A percentile compares a stretch with the other conserved stretches of the same genome.
phyloP scores from a whole-genome alignment of 2,113 vertebrate genomes.

The Amblyopsis rosae region DNA sequence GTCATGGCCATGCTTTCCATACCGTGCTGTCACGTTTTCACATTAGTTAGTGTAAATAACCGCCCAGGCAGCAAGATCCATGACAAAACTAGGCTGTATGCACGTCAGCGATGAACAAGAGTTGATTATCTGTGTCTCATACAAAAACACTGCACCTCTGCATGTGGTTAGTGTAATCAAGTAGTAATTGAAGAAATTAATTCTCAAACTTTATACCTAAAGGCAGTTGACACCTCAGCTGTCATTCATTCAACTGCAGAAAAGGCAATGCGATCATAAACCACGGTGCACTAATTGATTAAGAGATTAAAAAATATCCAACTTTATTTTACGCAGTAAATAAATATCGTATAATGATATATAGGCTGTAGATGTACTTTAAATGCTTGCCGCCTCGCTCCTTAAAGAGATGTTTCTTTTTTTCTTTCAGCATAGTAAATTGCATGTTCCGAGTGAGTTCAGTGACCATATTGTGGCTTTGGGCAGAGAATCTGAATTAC shows the following conservation, averaged over 20 bases:
- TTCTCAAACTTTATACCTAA: background rate
- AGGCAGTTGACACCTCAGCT: too few relatives aligned
- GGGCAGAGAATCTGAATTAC: constrained; percentile 68
- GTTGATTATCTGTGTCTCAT: constrained; percentile 34
- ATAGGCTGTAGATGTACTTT: constrained; percentile 15
- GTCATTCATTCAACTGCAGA: too few relatives aligned
- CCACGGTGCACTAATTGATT: too few relatives aligned
- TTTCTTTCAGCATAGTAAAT: constrained; percentile 54
- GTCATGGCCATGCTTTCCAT: too few relatives aligned
- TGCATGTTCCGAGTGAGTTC: constrained; percentile 65
- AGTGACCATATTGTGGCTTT: constrained; percentile 75
- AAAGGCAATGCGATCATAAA: too few relatives aligned
- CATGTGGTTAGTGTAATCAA: background rate
- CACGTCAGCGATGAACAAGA: constrained; percentile 36
- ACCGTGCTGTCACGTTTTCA: too few relatives aligned
- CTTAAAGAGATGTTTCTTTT: background rate
- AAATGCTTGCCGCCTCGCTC: constrained; percentile 7
- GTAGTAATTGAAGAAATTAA: background rate
- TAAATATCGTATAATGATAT: background rate
- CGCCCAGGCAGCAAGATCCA: too few relatives aligned
- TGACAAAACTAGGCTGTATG: constrained; percentile 3
- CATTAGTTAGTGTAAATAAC: too few relatives aligned
- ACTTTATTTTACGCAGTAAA: background rate
- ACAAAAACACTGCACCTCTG: constrained; percentile 2
- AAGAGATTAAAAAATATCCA: too few relatives aligned